phyloP scores from a whole-genome alignment of 1,140 invertebrate genomes.

The Coelopa frigida region DNA sequence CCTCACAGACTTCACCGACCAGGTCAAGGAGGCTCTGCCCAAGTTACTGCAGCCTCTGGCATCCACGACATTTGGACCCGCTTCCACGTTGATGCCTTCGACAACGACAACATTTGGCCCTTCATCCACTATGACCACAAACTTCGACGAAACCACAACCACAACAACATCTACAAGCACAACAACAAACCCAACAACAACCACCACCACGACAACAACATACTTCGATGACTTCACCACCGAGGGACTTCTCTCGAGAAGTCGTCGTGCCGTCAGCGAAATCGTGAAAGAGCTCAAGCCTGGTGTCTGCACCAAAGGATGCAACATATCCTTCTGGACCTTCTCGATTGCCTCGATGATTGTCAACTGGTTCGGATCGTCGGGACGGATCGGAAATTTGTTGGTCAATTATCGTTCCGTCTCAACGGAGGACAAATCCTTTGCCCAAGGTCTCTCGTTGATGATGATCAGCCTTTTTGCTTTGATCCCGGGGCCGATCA shows the following conservation, averaged over 20 bases:
- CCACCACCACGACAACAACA: neutral
- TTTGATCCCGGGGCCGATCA: conserved; percentile 59
- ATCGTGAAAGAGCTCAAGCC: conserved; percentile 35
- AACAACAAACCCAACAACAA: neutral
- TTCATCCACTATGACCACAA: neutral
- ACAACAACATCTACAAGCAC: conserved; percentile 1
- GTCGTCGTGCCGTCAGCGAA: conserved; percentile 16
- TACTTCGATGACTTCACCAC: neutral
- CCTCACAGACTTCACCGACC: neutral
- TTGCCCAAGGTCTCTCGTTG: conserved; percentile 56
- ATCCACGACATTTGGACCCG: neutral
- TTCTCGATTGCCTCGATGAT: conserved; percentile 49
- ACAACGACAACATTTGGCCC: neutral
- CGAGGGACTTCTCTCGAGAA: conserved; percentile 11
- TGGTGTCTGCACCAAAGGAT: conserved; percentile 51
- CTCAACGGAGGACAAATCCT: conserved; percentile 54
- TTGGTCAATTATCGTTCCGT: conserved; percentile 56
- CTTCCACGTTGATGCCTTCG: neutral
- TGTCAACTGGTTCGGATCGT: conserved; percentile 51
- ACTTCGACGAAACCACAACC: neutral
- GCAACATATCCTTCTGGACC: conserved; percentile 40
- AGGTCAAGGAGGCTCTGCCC: too few species aligned
- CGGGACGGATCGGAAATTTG: conserved; percentile 56
- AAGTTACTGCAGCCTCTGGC: too few species aligned
- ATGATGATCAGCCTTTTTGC: conserved; percentile 59